phyloP scores from a whole-genome alignment of 2,113 vertebrate genomes.

The Gallinago paraguaiae region DNA sequence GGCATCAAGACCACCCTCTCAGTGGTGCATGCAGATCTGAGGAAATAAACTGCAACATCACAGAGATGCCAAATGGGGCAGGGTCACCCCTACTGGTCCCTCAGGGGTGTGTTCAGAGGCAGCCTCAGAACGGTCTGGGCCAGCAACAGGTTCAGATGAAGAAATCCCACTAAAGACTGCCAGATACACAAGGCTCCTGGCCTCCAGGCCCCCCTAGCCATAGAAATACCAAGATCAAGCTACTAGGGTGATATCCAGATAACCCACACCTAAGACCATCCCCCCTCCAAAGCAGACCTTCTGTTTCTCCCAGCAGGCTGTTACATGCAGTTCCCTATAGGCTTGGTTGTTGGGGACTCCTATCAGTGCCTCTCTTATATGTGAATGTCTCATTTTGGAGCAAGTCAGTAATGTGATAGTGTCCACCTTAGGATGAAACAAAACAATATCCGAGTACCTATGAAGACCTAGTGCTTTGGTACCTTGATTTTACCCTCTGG shows the following conservation, averaged over 20 bases:
- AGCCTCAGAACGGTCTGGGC: fast-evolving
- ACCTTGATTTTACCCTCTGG: not conserved
- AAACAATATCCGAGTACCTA: not conserved
- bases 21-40: not conserved
- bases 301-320: not conserved
- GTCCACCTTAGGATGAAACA: not conserved
- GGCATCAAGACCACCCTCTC: not conserved
- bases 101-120: fast-evolving
- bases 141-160: not conserved
- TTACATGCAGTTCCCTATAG: not conserved
- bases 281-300: not conserved
- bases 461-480: not conserved
- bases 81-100: not conserved
- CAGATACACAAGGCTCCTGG: not conserved
- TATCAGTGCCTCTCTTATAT: not conserved
- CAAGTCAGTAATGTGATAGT: not conserved
- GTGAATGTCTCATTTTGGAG: not conserved
- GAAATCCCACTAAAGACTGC: not conserved
- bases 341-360: not conserved
- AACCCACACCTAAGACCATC: not conserved
- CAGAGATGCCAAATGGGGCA: not conserved
- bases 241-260: not conserved
- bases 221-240: not conserved
- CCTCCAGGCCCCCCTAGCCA: not conserved
- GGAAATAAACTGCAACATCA: not conserved